Base-by-base conservation (phyloP, 1,140 invertebrate species). In the Lepidurus packardi region DNA sequence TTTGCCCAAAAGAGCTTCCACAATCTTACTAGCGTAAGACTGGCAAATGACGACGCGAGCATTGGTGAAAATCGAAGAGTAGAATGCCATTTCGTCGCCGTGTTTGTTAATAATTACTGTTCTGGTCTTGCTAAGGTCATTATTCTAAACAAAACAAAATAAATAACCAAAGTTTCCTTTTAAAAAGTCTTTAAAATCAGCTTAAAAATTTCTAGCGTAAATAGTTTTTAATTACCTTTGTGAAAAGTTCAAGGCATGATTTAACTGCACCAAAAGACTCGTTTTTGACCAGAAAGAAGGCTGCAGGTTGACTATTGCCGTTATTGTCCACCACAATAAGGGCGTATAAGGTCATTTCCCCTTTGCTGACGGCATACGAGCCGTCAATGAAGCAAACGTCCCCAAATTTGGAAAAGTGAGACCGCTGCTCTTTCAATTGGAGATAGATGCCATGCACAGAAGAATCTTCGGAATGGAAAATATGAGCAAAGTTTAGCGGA, bases 401-500 rank as follows among this genome's bases (percentile, higher is more conserved):
- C 53, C 53, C 53, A 65, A 65, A 65, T 65, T 65, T 65, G 53
- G 53, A 13, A 16, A 65, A 65, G 6, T 65, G 53, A 7, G 21
- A 7, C 21, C 53, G 53, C 53, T 65, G 53, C 10, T 65, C 53
- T 16, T 65, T 65, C 21, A 65, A 16, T 7, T 65, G 53, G 16
- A 65, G 53, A 21, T 65, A 65, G 3, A 65, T 65, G 5, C 53
- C 53, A 13, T 65, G 53, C 1, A 65, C 21, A 7, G 53, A n/a
- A n/a, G 53, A 65, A 65, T 65, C 53, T 13, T 65, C 53, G 8
- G 53, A 9, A 65, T n/a, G 53, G 53, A 65, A 65, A 65, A 65
- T 21, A 65, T 65, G 53, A 7, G 53, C 53, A 16, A 65, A 65
- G 13, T 65, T 65, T 65, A 21, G 21, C 16, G 53, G 53, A 65